Evolutionary conservation across 2,888 invertebrate species (phyloP), one percentile per base, ranked within the genome.

Genomic region (Petrolisthes cinctipes): DNA sequence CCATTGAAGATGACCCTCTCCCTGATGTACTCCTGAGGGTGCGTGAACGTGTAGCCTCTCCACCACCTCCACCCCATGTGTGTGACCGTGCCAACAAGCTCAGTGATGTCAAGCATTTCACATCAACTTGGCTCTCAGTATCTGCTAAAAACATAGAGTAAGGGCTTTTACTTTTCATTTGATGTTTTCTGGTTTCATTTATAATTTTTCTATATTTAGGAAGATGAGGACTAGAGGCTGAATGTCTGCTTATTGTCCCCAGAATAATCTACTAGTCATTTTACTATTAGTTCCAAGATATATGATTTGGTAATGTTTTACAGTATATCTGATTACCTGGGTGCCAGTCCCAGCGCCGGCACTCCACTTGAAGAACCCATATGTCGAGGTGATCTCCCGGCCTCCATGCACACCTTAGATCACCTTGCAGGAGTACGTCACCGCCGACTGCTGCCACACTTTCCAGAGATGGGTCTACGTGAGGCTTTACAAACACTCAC

Each of bases 391-490:
- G 92, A 92, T 57, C 92, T 93, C 37, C 92, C 92, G 11, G 92
- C 93, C 0, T 93, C 93, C 11, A 92, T 93, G 53, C 92, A 92
- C 81, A 93, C 93, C 56, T 91, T 94, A 78, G 94, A 94, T 90
- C 93, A 94, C 91, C 92, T 95, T 78, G 93, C 93, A 0, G 93
- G 93, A 0, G 93, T 93, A 90, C 92, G 93, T 37, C 92, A 94
- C 90, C 92, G 93, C 61, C 92, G 93, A 82, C 93, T 92, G 91
- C 93, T 92, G 91, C 91, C 92, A 75, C 93, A 94, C 91, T 92
- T 92, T 61, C 93, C 94, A 0, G 95, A 95, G 92, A 92, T 92
- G 76, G 94, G 93, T 3, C 92, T 95, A 23, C 92, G 93, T 20
- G 94, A 94, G 91, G 93, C 93, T 92, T 91, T 94, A 80, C 93